phyloP scores from a whole-genome alignment of 2,113 vertebrate species.

The Labrus mixtus region DNA sequence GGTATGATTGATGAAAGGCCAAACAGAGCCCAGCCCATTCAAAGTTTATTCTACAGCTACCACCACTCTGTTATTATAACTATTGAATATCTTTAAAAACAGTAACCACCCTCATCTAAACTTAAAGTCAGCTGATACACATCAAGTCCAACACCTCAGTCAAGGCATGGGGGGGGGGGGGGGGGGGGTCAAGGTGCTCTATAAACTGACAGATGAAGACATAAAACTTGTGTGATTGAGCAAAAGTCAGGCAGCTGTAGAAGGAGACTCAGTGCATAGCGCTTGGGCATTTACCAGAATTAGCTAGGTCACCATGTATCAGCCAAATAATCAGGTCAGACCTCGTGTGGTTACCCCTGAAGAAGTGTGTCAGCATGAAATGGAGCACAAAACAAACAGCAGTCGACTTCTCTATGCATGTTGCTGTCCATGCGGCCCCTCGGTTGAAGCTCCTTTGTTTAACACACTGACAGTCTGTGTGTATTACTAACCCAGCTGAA shows the following conservation, averaged over 20 bases:
- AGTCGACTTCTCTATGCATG: slow-evolving; percentile 60
- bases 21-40: background rate
- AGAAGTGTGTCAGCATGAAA: slow-evolving; percentile 74
- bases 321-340: slow-evolving; percentile 68
- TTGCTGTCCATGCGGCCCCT: slow-evolving; percentile 74
- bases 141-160: slow-evolving; percentile 12
- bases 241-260: slow-evolving; percentile 1
- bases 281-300: slow-evolving; percentile 44
- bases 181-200: slow-evolving; percentile 2
- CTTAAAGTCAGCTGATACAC: slow-evolving; percentile 13
- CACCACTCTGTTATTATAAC: background rate
- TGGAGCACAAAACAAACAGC: slow-evolving; percentile 71
- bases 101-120: slow-evolving; percentile 1
- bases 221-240: slow-evolving; percentile 43
- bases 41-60: background rate
- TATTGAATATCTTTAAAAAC: background rate
- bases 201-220: slow-evolving; percentile 1
- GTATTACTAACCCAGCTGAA: slow-evolving; percentile 11
- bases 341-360: slow-evolving; percentile 59
- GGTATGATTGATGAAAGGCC: too few species aligned
- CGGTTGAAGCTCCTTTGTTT: slow-evolving; percentile 77
- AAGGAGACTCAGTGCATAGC: slow-evolving; percentile 2
- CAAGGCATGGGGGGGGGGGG: background rate
- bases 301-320: slow-evolving; percentile 56
- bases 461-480: slow-evolving; percentile 52